Evolutionary conservation across 2,888 invertebrate genomes (phyloP), one percentile per base, ranked within the genome.

Genomic region (Orthosia incerta): DNA sequence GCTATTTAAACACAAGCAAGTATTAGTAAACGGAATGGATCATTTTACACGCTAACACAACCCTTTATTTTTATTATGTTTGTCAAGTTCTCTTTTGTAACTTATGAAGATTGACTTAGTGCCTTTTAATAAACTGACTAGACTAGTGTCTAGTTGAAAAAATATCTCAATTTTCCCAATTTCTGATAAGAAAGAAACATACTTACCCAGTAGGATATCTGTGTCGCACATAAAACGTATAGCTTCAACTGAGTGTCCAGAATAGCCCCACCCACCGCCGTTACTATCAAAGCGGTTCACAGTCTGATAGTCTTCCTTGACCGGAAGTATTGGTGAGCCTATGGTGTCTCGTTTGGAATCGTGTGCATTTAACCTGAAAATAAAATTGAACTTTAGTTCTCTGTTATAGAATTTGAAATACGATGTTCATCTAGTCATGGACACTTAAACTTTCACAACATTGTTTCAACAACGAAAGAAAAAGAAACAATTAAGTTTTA

Each of bases 181-280:
- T 39, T 39, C 9, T 39, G 39, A 39, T 39, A 39, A 39, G 1
- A 39, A 9, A 7, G 39, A 39, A 45, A 46, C 1, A 45, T 4
- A 46, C 90, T 86, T 90, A 97, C 97, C 97, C 39, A 99, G 94
- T 46, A 99, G 93, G 76, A 99, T 97, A 92, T 99, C 99, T 5
- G 98, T 98, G 91, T 99, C 99, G 66, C 98, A 97, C 97, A 98
- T 98, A 92, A 99, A 99, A 63, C 99, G 97, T 81, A 99, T 98
- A 0, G 99, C 99, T 94, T 99, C 99, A 39, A 99, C 98, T 4
- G 99, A 99, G 91, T 99, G 99, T 0, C 98, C 99, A 0, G 99
- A 99, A 94, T 99, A 99, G 3, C 99, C 99, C 99, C 99, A 99
- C 9, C 99, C 99, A 45, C 99, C 99, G 3, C 99, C 99, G 89